Evolutionary conservation across 2,888 invertebrate genomes (phyloP), one percentile per base, ranked within the genome.

Genomic region (Lymantria monacha): DNA sequence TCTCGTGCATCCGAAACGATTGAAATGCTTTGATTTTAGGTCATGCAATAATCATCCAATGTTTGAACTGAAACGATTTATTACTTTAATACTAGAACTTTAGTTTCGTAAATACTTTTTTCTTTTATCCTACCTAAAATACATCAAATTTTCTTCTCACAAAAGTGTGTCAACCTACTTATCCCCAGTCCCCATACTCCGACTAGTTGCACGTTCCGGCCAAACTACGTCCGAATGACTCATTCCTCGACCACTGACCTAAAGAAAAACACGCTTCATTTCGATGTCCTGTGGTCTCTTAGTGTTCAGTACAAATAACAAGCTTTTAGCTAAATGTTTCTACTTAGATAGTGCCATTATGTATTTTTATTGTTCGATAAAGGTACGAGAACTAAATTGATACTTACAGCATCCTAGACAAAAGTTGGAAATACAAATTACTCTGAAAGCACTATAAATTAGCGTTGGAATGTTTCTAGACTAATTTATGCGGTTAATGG

Each of bases 261-360:
- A 53, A 51, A 56, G 53, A 46, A 53, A 59, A 59, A 50, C 49
- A 59, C 51, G 12, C 42, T 57, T 55, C 48, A 57, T 59, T 63
- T 67, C 51, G 59, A 62, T 58, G 46, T 40, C 42, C 43, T 48
- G 38, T 40, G 44, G 49, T 46, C 36, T 52, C 30, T n/a, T 45
- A 49, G 52, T 55, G 53, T 51, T 51, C 47, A 47, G 54, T 56
- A 56, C 52, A 56, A 63, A 54, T 43, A 53, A 51, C 46, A 49
- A 14, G 55, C 69, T 67, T 66, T 69, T 66, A 63, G 49, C 54
- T 59, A 56, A 67, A 69, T 59, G 56, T 52, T 44, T 59, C 49
- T 54, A 46, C 52, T 41, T 52, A 49, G 30, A 55, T 53, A 31
- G 44, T 52, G 57, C 57, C 53, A 66, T 59, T 42, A 40, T 11